Base-by-base conservation (phyloP, 2,113 vertebrate species). In the Andinoacara biseriatus region DNA sequence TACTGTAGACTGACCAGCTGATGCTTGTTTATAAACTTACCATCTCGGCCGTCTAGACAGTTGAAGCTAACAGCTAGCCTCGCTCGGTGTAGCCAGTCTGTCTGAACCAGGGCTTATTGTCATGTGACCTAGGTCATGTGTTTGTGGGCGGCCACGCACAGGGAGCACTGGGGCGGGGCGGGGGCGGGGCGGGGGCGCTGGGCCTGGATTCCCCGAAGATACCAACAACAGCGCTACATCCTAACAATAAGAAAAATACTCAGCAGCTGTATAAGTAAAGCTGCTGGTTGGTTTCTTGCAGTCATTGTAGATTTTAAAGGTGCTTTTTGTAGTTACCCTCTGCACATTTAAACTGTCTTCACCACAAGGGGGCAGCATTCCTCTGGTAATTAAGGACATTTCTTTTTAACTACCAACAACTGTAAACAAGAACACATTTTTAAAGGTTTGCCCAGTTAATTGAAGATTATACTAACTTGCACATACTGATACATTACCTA, bases 11-110 rank as follows among this genome's bases (percentile, higher is more conserved):
- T 24, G 10, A 10, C 14, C 4, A 54, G 60, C 8, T n/a, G 22
- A 3, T 26, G 58, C 1, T 22, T 58, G 58, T 83, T 76, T 58
- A 84, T 10, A 43, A 74, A 94, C 94, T 94, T 83, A 95, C 94
- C 94, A 95, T 95, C 24, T 93, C 82, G 88, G 90, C 92, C 80
- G 93, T 92, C 46, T 83, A 58, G 78, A 90, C 90, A 92, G 87
- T 89, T 84, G 86, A 92, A 92, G 93, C 93, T 94, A 94, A 89
- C 89, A 87, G 91, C 58, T 84, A 87, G 90, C 92, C 83, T 86
- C 83, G 72, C 83, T 93, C 85, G 38, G 86, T 83, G 81, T 57
- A 90, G 79, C 88, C 77, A 38, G 80, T 85, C 76, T 10, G 65
- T 61, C 57, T 92, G 85, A 87, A 91, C 74, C 83, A 84, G 87